Conservation (phyloP, 2,888 invertebrate species). For the Aporophyla lueneburgensis region DNA sequence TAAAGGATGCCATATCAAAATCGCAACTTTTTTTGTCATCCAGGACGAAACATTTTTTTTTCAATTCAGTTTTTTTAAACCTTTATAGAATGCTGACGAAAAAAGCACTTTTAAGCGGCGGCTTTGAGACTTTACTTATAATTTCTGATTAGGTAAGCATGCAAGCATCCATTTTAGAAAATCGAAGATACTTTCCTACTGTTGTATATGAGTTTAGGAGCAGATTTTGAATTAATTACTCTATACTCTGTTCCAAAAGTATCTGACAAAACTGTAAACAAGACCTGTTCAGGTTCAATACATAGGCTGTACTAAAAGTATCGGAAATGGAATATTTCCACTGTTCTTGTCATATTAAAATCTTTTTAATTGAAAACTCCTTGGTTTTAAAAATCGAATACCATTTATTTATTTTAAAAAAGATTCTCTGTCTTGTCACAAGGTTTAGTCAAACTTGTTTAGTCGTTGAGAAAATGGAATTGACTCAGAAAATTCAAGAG, state of each 20-base stretch:
- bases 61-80: no score
- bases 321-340: no score
- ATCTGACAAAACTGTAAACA: background rate
- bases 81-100: background rate
- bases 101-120: background rate
- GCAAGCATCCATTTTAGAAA: background rate
- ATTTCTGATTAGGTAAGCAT: background rate
- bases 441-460: no score
- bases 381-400: no score
- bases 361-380: no score
- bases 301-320: no score
- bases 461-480: no score
- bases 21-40: background rate
- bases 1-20: background rate
- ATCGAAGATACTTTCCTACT: background rate
- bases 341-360: no score
- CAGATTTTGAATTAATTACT: background rate
- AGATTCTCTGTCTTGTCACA: no score
- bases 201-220: background rate
- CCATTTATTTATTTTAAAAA: no score
- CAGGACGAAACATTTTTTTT: background rate
- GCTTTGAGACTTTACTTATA: background rate
- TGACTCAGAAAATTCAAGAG: no score
- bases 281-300: background rate
- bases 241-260: background rate